phyloP scores from a whole-genome alignment of 2,797 vertebrate genomes.

The Sphaeramia orbicularis region DNA sequence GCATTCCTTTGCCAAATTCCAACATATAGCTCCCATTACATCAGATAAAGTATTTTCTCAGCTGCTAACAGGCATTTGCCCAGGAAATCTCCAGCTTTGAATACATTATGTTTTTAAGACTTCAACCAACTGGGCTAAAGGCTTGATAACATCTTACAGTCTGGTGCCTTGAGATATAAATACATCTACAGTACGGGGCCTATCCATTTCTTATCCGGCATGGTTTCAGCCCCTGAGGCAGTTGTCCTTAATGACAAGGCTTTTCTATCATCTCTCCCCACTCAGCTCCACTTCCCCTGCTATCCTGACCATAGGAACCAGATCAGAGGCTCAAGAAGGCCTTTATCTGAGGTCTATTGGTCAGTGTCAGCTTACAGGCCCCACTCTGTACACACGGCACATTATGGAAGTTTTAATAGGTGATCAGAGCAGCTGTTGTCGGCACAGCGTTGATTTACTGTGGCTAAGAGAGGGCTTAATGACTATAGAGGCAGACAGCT shows the following conservation, averaged over 20 bases:
- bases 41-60: constrained; percentile 45
- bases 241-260: constrained; percentile 59
- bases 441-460: constrained; percentile 83
- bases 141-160: constrained; percentile 55
- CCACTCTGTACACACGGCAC: constrained; percentile 71
- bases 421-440: constrained; percentile 84
- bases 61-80: constrained; percentile 46
- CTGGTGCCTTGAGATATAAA: constrained; percentile 56
- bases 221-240: constrained; percentile 51
- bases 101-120: constrained; percentile 60
- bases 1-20: constrained; percentile 22
- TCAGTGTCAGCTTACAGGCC: constrained; percentile 76
- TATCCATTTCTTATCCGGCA: constrained; percentile 52
- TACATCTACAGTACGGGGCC: constrained; percentile 43
- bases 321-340: constrained; percentile 65
- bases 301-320: constrained; percentile 57
- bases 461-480: constrained; percentile 82
- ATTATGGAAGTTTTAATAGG: constrained; percentile 82
- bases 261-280: constrained; percentile 57
- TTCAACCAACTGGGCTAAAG: constrained; percentile 46
- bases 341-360: constrained; percentile 69
- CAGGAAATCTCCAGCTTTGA: constrained; percentile 56
- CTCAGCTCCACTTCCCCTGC: constrained; percentile 54
- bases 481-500: constrained; percentile 81
- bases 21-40: constrained; percentile 28